Evolutionary conservation across 1,140 invertebrate species (phyloP).

Genomic region (Trypoxylus dichotomus): DNA sequence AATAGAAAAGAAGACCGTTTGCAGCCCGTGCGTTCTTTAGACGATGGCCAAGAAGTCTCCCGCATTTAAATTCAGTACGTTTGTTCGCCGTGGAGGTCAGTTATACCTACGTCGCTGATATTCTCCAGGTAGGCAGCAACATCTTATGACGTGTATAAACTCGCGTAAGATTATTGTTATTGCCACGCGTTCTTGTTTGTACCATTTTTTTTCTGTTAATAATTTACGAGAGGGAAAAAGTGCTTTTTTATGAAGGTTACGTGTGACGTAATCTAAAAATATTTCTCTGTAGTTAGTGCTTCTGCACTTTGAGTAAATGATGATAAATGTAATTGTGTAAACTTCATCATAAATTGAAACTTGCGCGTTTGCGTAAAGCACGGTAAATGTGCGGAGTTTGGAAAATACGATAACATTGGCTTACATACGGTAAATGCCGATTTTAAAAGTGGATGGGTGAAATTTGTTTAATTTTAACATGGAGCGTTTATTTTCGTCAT

Average conservation of each 20-base stretch:
- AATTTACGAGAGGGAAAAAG: not conserved
- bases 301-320: not conserved
- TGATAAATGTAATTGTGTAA: too few relatives aligned
- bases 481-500: too few relatives aligned
- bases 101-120: not conserved
- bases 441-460: too few relatives aligned
- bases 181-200: not conserved
- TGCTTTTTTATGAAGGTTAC: not conserved
- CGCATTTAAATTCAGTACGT: slow-evolving; percentile 11
- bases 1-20: not conserved
- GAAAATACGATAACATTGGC: too few relatives aligned
- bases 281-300: not conserved
- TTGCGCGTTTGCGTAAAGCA: too few relatives aligned
- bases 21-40: not conserved
- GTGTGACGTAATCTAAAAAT: not conserved
- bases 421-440: too few relatives aligned
- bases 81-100: not conserved
- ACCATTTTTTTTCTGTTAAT: not conserved
- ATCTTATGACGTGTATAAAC: not conserved
- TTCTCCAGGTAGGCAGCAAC: not conserved
- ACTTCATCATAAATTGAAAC: too few relatives aligned
- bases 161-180: not conserved
- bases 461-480: too few relatives aligned
- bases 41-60: not conserved
- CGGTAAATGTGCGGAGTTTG: too few relatives aligned